These are phyloP conservation scores for Orchestes rusci DNA, from an alignment of 2,888 invertebrate genomes.

Conservation along the genomic window DNA sequence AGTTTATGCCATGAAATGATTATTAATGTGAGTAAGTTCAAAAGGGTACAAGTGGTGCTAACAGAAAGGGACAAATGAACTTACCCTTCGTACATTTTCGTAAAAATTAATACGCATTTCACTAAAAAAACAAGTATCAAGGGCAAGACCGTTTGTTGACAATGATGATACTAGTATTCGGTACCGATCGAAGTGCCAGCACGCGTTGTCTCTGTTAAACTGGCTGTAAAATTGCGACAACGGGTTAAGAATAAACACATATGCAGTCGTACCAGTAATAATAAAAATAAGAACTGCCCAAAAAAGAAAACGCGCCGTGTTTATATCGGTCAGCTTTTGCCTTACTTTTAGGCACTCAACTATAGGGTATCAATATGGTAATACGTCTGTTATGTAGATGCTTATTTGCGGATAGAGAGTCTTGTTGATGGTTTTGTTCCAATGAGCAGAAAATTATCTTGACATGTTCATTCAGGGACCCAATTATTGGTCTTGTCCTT, in stretches of 20 bases:
- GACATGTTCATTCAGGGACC: no score
- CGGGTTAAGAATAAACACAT: conserved; percentile 20
- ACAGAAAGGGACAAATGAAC: no score
- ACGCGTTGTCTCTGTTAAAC: conserved; percentile 19
- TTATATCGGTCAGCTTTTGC: conserved; percentile 20
- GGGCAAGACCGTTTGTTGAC: conserved; percentile 10
- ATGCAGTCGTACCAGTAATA: conserved; percentile 24
- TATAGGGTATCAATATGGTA: conserved; percentile 7
- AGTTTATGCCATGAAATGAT: no score
- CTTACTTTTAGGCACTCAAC: conserved; percentile 15
- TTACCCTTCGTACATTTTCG: conserved; percentile 19
- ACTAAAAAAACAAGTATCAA: conserved; percentile 11
- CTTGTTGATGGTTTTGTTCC: no score
- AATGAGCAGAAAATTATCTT: no score
- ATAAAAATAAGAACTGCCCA: conserved; percentile 22
- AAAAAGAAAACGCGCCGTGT: conserved; percentile 20
- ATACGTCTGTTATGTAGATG: no score
- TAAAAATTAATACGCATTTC: conserved; percentile 11
- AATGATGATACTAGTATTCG: no score
- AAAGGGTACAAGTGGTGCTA: no score
- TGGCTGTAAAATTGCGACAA: conserved; percentile 21
- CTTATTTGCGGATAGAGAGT: no score
- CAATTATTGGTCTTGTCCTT: no score
- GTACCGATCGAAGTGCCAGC: conserved; percentile 10
- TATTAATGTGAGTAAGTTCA: no score